These are phyloP conservation scores for Ctenopoma multispine DNA, from an alignment of 2,797 vertebrate species.

Conservation along the genomic window DNA sequence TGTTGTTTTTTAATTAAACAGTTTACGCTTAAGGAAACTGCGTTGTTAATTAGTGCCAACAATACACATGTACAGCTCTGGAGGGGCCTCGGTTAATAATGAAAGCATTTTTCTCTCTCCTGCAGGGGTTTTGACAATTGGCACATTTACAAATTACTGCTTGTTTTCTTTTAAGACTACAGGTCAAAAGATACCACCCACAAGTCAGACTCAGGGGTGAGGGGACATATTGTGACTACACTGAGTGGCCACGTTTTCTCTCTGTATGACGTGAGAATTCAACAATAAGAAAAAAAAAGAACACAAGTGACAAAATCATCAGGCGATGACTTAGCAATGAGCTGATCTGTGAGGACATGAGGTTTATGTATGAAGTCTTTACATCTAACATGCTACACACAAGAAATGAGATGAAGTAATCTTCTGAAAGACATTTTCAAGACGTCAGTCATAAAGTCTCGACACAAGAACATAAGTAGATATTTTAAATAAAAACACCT, in stretches of 20 bases:
- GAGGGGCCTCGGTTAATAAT: conserved; percentile 74
- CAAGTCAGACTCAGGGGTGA: conserved; percentile 6
- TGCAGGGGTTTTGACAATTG: conserved; percentile 53
- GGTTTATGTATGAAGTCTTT: too few species aligned
- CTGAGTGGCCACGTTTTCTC: too few species aligned
- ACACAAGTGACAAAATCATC: background rate
- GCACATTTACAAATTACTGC: conserved; percentile 51
- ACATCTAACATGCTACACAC: too few species aligned
- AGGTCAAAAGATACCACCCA: conserved; percentile 33
- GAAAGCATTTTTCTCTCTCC: conserved; percentile 64
- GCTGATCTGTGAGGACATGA: background rate
- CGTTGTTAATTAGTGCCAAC: conserved; percentile 78
- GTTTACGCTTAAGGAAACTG: conserved; percentile 71
- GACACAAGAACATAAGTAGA: too few species aligned
- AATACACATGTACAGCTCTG: conserved; percentile 43
- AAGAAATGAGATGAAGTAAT: too few species aligned
- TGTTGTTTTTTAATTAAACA: conserved; percentile 62
- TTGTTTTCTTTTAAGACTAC: conserved; percentile 35
- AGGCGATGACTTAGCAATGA: background rate
- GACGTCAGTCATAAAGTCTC: too few species aligned
- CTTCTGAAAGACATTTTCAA: too few species aligned
- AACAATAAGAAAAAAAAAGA: background rate
- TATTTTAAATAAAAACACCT: too few species aligned
- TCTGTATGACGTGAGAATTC: background rate
- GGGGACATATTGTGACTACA: conserved; percentile 8